Conservation (phyloP, 1,140 invertebrate species). For the Drosophila triauraria region DNA sequence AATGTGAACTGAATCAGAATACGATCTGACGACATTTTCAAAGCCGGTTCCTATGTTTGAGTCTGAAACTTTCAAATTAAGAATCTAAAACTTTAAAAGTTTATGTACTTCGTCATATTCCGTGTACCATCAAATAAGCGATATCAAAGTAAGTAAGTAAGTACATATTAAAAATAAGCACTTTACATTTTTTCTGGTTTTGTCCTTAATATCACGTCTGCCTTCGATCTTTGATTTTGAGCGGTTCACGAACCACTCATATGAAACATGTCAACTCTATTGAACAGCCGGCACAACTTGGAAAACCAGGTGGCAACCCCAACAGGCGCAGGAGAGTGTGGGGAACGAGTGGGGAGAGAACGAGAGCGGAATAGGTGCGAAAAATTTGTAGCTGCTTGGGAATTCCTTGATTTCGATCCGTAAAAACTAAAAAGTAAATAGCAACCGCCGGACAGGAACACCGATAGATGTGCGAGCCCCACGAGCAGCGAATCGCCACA, state of each 20-base stretch:
- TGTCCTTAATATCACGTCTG: too few species aligned
- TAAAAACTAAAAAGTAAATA: conserved; percentile 54
- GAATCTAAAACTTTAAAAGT: neutral
- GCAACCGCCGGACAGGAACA: neutral
- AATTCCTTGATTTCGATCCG: conserved; percentile 40
- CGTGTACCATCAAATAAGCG: too few species aligned
- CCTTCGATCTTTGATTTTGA: neutral
- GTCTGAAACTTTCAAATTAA: neutral
- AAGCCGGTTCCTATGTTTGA: neutral
- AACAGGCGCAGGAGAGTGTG: conserved; percentile 24
- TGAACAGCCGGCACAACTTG: conserved; percentile 47
- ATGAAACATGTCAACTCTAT: conserved; percentile 4
- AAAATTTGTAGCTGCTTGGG: conserved; percentile 47
- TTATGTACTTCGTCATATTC: neutral
- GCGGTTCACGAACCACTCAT: neutral
- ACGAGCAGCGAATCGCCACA: conserved; percentile 29
- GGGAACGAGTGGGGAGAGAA: conserved; percentile 29
- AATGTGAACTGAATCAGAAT: neutral
- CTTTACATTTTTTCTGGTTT: too few species aligned
- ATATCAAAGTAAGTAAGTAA: too few species aligned
- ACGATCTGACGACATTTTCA: neutral
- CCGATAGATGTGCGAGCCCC: conserved; percentile 38
- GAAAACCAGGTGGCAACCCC: conserved; percentile 42
- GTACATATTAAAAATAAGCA: too few species aligned
- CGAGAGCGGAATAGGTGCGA: conserved; percentile 51